A percentile compares a stretch with the other conserved stretches of the same genome.
These are phyloP conservation scores for Indri indri DNA, from an alignment of 2,113 vertebrate genomes.

Conservation along the genomic window DNA sequence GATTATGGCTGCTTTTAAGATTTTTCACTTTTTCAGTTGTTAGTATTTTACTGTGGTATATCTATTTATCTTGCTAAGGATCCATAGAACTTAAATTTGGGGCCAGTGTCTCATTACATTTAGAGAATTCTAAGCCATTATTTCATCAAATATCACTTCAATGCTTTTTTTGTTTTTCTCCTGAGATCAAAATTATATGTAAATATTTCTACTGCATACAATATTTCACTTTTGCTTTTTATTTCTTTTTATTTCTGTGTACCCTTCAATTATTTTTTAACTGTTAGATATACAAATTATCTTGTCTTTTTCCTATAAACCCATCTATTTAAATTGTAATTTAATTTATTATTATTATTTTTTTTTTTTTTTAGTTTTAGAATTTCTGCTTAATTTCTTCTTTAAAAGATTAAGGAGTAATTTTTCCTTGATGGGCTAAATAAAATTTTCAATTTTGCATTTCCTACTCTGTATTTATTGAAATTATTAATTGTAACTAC, in stretches of 20 bases:
- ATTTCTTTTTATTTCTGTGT: background rate
- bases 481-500: background rate
- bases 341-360: no score
- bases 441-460: background rate
- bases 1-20: background rate
- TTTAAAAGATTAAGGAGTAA: background rate
- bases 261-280: background rate
- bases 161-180: background rate
- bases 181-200: background rate
- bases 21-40: background rate
- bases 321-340: background rate
- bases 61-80: background rate
- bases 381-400: background rate
- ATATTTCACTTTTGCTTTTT: background rate
- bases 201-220: background rate
- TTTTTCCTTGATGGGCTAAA: background rate
- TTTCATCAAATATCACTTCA: background rate
- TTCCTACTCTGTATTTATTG: background rate
- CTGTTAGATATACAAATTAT: background rate
- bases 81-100: background rate
- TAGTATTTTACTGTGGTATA: background rate
- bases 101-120: background rate
- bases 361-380: background rate
- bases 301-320: background rate
- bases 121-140: background rate